These are phyloP conservation scores for Congeria kusceri DNA, from an alignment of 2,888 invertebrate species.

Conservation along the genomic window DNA sequence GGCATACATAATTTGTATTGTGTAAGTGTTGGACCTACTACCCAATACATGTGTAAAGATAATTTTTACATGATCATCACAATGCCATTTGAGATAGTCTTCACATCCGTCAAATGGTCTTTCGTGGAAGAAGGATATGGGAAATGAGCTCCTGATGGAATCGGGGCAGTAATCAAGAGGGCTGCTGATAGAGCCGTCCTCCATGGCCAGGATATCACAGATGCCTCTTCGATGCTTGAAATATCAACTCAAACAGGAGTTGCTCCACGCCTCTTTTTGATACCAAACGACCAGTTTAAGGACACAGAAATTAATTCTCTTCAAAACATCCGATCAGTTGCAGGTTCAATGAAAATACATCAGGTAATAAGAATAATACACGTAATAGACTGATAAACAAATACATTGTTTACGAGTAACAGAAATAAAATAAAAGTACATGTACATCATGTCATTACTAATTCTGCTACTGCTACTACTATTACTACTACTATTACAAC, in stretches of 20 bases:
- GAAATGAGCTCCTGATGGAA: constrained; percentile 81
- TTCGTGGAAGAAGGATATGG: constrained; percentile 82
- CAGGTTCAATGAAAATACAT: constrained; percentile 47
- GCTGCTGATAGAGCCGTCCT: constrained; percentile 68
- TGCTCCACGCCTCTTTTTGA: constrained; percentile 16
- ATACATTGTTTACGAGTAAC: no score
- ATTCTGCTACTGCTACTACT: not conserved
- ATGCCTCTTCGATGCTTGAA: constrained; percentile 26
- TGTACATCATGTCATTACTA: not conserved
- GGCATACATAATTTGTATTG: constrained; percentile 42
- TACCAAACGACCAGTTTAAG: constrained; percentile 25
- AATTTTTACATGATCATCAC: constrained; percentile 77
- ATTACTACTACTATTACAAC: constrained; percentile 4
- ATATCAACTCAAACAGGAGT: not conserved
- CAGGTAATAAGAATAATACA: constrained; percentile 30
- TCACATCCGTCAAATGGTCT: constrained; percentile 76
- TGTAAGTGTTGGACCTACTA: constrained; percentile 81
- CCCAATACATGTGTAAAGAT: constrained; percentile 83
- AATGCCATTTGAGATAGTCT: constrained; percentile 63
- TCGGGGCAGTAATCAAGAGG: constrained; percentile 78
- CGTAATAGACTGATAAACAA: no score
- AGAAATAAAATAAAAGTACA: no score
- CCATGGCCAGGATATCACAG: constrained; percentile 15
- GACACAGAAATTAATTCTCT: constrained; percentile 1
- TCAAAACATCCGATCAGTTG: constrained; percentile 8